phyloP scores from a whole-genome alignment of 1,140 invertebrate species.

The Megathymus violae region DNA sequence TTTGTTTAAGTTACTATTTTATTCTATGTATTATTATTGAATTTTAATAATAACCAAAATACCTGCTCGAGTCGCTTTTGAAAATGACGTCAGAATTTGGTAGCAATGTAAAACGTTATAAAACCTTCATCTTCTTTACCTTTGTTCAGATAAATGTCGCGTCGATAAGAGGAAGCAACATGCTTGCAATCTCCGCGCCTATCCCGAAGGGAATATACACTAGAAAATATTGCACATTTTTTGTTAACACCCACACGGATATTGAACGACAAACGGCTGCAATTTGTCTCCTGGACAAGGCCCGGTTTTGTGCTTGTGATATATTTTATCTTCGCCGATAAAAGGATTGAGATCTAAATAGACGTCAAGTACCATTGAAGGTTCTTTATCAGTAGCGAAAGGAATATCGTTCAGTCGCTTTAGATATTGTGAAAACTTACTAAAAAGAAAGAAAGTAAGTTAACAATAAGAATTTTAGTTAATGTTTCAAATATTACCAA shows the following conservation, averaged over 20 bases:
- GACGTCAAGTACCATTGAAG: neutral
- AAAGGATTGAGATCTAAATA: slow-evolving; percentile 3
- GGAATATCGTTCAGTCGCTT: no score
- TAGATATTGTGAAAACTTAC: no score
- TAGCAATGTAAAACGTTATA: no score
- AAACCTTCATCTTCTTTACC: neutral
- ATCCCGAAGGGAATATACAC: slow-evolving; percentile 37
- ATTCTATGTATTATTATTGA: no score
- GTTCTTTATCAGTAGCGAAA: no score
- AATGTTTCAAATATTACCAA: no score
- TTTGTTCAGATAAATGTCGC: slow-evolving; percentile 6
- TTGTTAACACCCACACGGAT: slow-evolving; percentile 34
- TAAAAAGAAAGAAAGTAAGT: no score
- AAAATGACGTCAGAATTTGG: neutral
- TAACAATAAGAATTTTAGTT: no score
- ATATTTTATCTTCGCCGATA: slow-evolving; percentile 26
- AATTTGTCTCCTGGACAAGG: slow-evolving; percentile 42
- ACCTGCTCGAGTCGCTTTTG: no score
- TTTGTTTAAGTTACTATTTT: no score
- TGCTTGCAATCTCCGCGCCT: slow-evolving; percentile 31
- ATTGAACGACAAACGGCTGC: slow-evolving; percentile 41
- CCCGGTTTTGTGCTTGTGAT: slow-evolving; percentile 27
- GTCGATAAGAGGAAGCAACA: slow-evolving; percentile 21
- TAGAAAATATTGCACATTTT: slow-evolving; percentile 41
- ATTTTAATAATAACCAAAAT: no score